Evolutionary conservation across 1,140 invertebrate genomes (phyloP).

Genomic region (Lasioglossum albipes): DNA sequence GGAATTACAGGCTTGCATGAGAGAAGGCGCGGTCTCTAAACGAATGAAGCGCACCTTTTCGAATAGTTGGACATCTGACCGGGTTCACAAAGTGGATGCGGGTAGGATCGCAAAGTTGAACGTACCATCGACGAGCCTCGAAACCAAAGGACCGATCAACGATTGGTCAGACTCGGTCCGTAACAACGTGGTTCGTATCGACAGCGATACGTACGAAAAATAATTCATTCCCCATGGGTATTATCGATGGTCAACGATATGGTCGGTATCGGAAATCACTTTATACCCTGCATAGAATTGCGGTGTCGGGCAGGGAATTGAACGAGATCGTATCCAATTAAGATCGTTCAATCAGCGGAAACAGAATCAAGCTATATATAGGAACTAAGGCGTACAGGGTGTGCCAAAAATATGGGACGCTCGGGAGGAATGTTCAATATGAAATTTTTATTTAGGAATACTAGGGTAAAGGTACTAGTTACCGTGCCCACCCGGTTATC

Average conservation of each 20-base stretch:
- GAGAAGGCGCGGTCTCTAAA: no score
- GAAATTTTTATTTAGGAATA: no score
- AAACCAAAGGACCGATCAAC: conserved; percentile 24
- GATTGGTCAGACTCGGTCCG: background rate
- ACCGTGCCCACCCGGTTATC: no score
- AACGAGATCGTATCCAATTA: conserved; percentile 39
- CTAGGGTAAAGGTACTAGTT: no score
- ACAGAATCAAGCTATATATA: conserved; percentile 28
- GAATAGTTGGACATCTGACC: no score
- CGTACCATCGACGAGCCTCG: conserved; percentile 6
- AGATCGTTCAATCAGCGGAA: conserved; percentile 40
- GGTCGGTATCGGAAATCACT: conserved; percentile 36
- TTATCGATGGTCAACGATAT: conserved; percentile 23
- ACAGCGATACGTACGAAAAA: conserved; percentile 33
- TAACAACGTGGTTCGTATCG: background rate
- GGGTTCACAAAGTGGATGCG: no score
- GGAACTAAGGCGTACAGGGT: no score
- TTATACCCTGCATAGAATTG: conserved; percentile 25
- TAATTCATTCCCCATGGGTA: conserved; percentile 15
- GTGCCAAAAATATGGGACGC: no score
- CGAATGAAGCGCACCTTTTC: no score
- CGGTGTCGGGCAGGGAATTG: conserved; percentile 11
- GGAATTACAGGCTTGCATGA: no score
- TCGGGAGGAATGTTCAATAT: no score
- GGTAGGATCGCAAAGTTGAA: background rate